Conservation (phyloP, 1,140 invertebrate species). For the Pseudomyrmex flavicornis region DNA sequence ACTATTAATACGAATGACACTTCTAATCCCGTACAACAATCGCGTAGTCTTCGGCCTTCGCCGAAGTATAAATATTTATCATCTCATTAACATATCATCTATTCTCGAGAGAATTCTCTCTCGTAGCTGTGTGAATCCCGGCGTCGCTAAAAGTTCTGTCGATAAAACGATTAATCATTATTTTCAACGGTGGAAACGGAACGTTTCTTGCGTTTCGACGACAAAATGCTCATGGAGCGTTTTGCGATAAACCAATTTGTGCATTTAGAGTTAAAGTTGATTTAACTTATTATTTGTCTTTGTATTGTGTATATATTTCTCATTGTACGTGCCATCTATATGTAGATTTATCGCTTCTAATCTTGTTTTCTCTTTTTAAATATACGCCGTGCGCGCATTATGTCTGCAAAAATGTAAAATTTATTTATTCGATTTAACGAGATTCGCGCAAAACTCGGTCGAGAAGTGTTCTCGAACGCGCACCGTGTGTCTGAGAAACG, state of each 20-base stretch:
- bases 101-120: slow-evolving; percentile 60
- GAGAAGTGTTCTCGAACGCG: not conserved
- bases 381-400: not conserved
- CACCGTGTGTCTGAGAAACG: slow-evolving; percentile 31
- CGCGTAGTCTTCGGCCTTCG: slow-evolving; percentile 34
- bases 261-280: too few species aligned
- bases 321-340: not conserved
- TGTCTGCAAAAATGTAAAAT: not conserved
- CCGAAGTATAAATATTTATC: slow-evolving; percentile 69
- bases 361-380: not conserved
- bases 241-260: too few species aligned
- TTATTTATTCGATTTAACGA: slow-evolving; percentile 1
- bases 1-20: slow-evolving; percentile 65
- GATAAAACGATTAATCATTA: slow-evolving; percentile 58
- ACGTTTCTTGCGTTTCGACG: not conserved
- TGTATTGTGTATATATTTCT: slow-evolving; percentile 1
- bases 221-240: not conserved
- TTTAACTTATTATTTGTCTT: slow-evolving; percentile 1
- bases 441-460: slow-evolving; percentile 17
- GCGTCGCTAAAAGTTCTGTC: slow-evolving; percentile 38
- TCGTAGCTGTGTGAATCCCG: slow-evolving; percentile 30
- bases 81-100: slow-evolving; percentile 70
- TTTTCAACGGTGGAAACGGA: slow-evolving; percentile 13
- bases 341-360: slow-evolving; percentile 8
- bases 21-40: slow-evolving; percentile 60